Percentiles rank a stretch among this genome's conserved stretches.
Conservation (phyloP, 2,113 vertebrate genomes). For the Scophthalmus maximus region DNA sequence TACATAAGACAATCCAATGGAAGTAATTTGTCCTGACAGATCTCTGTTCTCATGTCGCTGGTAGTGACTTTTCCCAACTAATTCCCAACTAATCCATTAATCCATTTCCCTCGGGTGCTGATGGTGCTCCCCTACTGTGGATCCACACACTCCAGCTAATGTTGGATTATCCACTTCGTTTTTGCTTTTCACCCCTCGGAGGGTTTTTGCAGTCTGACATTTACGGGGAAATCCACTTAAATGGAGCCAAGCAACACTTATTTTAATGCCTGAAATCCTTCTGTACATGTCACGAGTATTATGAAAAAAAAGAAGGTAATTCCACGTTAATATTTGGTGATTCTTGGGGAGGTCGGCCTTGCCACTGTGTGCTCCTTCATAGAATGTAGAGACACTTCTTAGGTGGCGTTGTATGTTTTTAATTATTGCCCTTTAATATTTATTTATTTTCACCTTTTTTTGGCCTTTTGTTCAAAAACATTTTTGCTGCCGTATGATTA, state of each 20-base stretch:
- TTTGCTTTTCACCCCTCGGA: not conserved
- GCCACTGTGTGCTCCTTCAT: not conserved
- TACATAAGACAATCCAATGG: not conserved
- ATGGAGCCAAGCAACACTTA: not conserved
- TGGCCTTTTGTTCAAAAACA: no score
- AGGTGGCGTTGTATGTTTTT: not conserved
- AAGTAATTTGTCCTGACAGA: not conserved
- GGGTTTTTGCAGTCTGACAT: not conserved
- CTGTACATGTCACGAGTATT: not conserved
- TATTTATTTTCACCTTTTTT: not conserved
- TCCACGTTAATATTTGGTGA: not conserved
- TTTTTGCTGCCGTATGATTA: no score
- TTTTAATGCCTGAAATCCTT: not conserved
- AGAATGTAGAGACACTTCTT: not conserved
- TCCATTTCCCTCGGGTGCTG: not conserved
- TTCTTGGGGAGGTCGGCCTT: not conserved
- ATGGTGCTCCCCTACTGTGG: not conserved
- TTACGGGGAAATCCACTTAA: slow-evolving; percentile 12
- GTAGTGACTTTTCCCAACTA: not conserved
- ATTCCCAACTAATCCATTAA: not conserved
- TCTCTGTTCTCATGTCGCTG: not conserved
- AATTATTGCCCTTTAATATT: not conserved
- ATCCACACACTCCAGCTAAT: not conserved
- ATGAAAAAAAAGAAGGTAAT: not conserved
- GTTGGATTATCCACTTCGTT: slow-evolving; percentile 13